phyloP scores from a whole-genome alignment of 2,888 invertebrate species.

The Drosophila limbata region DNA sequence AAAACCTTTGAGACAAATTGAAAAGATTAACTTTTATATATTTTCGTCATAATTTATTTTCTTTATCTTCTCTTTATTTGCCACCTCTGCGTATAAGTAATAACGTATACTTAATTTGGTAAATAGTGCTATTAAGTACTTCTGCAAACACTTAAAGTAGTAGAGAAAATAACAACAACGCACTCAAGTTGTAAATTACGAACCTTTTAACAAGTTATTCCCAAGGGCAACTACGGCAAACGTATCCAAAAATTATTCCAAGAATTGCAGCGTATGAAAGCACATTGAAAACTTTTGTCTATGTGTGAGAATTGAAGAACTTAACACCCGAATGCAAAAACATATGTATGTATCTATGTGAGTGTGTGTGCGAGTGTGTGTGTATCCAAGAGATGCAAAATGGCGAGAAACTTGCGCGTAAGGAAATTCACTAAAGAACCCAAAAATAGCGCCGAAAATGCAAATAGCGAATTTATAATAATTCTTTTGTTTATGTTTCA shows the following conservation, averaged over 20 bases:
- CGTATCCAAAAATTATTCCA: conserved; percentile 56
- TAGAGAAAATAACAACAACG: conserved; percentile 2
- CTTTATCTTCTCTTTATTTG: conserved; percentile 6
- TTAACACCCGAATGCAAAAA: conserved; percentile 42
- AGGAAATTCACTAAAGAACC: conserved; percentile 9
- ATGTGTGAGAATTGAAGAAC: conserved; percentile 42
- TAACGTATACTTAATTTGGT: conserved; percentile 23
- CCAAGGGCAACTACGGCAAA: conserved; percentile 26
- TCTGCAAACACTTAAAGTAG: conserved; percentile 19
- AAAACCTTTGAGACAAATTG: background rate
- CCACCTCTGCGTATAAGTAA: conserved; percentile 34
- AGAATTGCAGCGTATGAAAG: conserved; percentile 8
- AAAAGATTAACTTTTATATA: background rate
- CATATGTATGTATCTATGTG: conserved; percentile 9
- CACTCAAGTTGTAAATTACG: conserved; percentile 43
- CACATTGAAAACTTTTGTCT: conserved; percentile 11
- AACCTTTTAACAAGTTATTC: conserved; percentile 34
- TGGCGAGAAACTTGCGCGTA: conserved; percentile 24
- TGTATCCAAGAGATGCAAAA: conserved; percentile 44
- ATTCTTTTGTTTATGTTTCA: conserved; percentile 38
- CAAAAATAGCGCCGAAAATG: conserved; percentile 30
- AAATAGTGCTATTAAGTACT: conserved; percentile 13
- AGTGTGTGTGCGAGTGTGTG: conserved; percentile 19
- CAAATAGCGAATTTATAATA: conserved; percentile 29
- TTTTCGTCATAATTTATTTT: background rate